Percentiles rank a stretch among this genome's conserved stretches.
Conservation (phyloP, 1,140 invertebrate genomes). For the Reticulitermes speratus region DNA sequence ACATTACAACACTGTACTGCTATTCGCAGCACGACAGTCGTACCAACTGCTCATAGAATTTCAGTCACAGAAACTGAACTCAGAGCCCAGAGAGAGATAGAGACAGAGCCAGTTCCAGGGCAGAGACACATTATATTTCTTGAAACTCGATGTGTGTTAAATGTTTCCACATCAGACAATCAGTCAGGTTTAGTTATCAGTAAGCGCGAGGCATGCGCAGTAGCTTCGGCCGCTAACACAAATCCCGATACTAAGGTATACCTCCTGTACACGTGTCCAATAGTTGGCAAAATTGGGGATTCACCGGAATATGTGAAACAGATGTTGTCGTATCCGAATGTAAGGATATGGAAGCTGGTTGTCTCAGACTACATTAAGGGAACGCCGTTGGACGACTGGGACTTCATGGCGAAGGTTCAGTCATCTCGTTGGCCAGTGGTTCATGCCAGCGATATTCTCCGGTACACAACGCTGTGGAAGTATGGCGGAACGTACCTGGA, state of each 20-base stretch:
- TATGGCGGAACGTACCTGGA: conserved; percentile 78
- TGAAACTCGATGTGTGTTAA: neutral
- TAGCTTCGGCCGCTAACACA: neutral
- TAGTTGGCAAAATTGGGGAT: neutral
- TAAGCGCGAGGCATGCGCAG: neutral
- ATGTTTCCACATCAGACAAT: neutral
- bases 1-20: too few relatives aligned
- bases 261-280: neutral
- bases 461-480: conserved; percentile 71
- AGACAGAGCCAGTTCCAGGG: neutral
- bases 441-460: conserved; percentile 66
- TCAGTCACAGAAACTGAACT: too few relatives aligned
- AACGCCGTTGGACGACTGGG: conserved; percentile 64
- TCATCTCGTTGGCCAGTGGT: conserved; percentile 51
- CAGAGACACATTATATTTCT: neutral
- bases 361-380: conserved; percentile 50
- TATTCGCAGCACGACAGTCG: too few relatives aligned
- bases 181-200: neutral
- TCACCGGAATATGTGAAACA: neutral
- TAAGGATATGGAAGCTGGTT: neutral
- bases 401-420: conserved; percentile 50
- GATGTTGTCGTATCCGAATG: conserved; percentile 15
- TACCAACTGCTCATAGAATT: too few relatives aligned
- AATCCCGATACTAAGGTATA: neutral
- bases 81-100: too few relatives aligned